phyloP scores from a whole-genome alignment of 2,888 invertebrate species.

The Labia minor region DNA sequence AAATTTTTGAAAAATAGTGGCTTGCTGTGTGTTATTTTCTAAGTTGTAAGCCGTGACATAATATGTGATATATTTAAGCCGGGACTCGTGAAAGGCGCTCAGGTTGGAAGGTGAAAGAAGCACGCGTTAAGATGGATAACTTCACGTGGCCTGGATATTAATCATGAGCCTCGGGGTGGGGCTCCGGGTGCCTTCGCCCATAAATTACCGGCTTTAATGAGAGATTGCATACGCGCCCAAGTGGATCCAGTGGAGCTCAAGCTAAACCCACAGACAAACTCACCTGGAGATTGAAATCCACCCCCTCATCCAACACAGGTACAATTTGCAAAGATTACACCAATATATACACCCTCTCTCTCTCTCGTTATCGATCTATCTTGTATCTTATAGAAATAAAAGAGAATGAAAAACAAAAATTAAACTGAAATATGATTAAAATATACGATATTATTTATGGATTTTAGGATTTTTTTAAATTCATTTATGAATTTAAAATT shows the following conservation, averaged over 20 bases:
- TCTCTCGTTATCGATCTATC: too few relatives aligned
- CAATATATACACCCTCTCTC: too few relatives aligned
- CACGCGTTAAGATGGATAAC: conserved; percentile 1
- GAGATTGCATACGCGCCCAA: conserved; percentile 8
- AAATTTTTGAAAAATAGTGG: background rate
- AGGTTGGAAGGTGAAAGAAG: background rate
- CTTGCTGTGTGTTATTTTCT: background rate
- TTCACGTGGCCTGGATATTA: conserved; percentile 8
- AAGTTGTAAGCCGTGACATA: background rate
- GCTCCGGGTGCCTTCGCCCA: background rate
- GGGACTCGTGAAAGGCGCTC: background rate
- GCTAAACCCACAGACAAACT: too few relatives aligned
- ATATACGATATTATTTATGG: too few relatives aligned
- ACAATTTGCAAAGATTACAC: too few relatives aligned
- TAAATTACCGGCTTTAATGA: conserved; percentile 3
- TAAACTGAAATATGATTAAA: too few relatives aligned
- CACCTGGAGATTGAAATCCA: too few relatives aligned
- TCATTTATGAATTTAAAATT: too few relatives aligned
- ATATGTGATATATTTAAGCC: conserved; percentile 13
- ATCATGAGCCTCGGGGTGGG: background rate
- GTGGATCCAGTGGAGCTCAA: background rate
- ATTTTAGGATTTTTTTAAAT: too few relatives aligned
- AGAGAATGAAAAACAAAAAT: too few relatives aligned
- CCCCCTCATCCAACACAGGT: too few relatives aligned
- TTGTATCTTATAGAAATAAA: too few relatives aligned